These are phyloP conservation scores for Brassicogethes aeneus DNA, from an alignment of 2,888 invertebrate species.

Conservation along the genomic window DNA sequence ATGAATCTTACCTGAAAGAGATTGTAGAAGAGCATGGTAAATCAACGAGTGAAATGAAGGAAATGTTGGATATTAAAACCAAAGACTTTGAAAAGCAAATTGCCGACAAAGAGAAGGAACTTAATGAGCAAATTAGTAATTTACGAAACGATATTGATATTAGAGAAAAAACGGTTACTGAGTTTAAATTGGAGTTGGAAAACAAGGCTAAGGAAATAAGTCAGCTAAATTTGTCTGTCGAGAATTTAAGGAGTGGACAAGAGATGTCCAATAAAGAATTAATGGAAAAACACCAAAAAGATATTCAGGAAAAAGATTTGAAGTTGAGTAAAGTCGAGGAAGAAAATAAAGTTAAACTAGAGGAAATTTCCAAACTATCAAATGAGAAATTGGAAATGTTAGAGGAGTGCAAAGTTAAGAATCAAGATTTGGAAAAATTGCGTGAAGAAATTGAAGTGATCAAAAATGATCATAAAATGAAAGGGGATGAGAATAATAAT, in stretches of 20 bases:
- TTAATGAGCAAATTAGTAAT: too few species aligned
- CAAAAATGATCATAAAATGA: constrained; percentile 7
- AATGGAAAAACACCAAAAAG: constrained; percentile 10
- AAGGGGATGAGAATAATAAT: constrained; percentile 6
- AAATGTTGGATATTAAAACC: too few species aligned
- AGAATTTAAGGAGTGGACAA: background rate
- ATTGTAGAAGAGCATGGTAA: too few species aligned
- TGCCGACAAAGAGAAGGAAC: too few species aligned
- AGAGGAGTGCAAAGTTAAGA: background rate
- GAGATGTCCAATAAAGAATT: constrained; percentile 4
- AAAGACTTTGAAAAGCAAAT: too few species aligned
- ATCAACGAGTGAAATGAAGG: too few species aligned
- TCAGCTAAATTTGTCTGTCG: constrained; percentile 5
- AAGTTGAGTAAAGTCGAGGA: constrained; percentile 9
- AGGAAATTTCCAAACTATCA: constrained; percentile 11
- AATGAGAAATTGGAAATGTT: constrained; percentile 7
- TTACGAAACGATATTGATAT: too few species aligned
- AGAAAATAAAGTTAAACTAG: constrained; percentile 11
- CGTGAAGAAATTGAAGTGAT: constrained; percentile 7
- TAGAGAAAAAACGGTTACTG: background rate
- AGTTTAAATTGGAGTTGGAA: background rate
- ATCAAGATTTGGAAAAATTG: constrained; percentile 5
- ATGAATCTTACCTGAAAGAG: too few species aligned
- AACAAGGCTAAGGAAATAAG: constrained; percentile 1
- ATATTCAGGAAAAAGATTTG: constrained; percentile 9